phyloP scores from a whole-genome alignment of 2,888 invertebrate species.

The Platycnemis pennipes region DNA sequence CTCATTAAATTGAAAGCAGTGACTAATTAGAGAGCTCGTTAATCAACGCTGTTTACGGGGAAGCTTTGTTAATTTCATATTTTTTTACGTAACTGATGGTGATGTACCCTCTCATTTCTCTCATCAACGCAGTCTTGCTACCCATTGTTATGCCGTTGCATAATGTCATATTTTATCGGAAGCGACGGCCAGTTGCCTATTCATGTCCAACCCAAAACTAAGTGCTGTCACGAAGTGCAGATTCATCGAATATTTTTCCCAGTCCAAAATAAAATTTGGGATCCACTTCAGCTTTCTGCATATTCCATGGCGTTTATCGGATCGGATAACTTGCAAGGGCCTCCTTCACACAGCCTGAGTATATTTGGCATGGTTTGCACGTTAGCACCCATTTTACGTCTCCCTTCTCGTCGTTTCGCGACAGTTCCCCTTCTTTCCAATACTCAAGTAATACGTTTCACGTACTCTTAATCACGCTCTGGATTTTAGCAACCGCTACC shows the following conservation, averaged over 20 bases:
- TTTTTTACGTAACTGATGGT: too few species aligned
- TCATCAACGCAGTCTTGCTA: neutral
- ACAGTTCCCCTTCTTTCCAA: neutral
- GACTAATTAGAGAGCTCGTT: too few species aligned
- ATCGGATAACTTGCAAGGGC: neutral
- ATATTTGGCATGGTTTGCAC: neutral
- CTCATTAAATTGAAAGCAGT: too few species aligned
- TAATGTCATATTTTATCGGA: neutral
- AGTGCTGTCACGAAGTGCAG: neutral
- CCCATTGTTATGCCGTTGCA: neutral
- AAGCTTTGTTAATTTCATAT: neutral
- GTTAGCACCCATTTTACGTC: neutral
- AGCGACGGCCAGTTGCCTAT: neutral
- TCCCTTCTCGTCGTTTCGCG: too few species aligned
- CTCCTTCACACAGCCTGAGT: neutral
- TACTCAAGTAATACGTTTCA: neutral
- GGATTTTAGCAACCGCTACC: neutral
- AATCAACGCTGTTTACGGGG: too few species aligned
- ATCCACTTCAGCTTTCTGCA: neutral
- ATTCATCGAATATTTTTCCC: neutral
- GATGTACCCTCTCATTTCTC: neutral
- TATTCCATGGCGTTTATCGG: neutral
- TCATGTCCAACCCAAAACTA: neutral
- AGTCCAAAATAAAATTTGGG: neutral
- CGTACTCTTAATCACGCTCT: neutral